Evolutionary conservation across 2,113 vertebrate species (phyloP).

Genomic region (Stigmatopora nigra): DNA sequence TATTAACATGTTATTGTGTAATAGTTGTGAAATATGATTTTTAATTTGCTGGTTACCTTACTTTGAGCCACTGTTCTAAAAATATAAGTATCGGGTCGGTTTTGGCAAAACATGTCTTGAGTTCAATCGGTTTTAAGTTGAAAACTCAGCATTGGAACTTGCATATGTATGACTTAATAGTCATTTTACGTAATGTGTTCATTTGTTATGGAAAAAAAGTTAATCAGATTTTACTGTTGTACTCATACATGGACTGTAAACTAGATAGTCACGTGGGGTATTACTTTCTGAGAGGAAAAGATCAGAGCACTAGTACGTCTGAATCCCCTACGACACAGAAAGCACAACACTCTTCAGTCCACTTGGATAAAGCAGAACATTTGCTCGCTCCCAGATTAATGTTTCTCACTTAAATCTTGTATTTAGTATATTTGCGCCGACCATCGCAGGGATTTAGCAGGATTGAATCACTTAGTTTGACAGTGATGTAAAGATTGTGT

Average conservation of each 20-base stretch:
- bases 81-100: too few species aligned
- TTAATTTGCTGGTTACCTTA: too few species aligned
- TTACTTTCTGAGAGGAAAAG: background rate
- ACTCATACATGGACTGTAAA: background rate
- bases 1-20: too few species aligned
- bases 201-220: background rate
- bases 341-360: conserved; percentile 5
- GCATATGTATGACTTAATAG: too few species aligned
- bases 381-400: conserved; percentile 24
- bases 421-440: conserved; percentile 20
- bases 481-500: conserved; percentile 3
- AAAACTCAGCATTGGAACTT: too few species aligned
- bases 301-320: background rate
- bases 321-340: background rate
- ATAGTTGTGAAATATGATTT: too few species aligned
- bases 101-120: too few species aligned
- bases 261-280: background rate
- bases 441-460: conserved; percentile 25
- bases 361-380: conserved; percentile 17
- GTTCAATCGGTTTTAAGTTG: too few species aligned
- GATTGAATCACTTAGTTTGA: conserved; percentile 29
- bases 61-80: too few species aligned
- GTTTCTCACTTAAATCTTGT: conserved; percentile 20
- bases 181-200: background rate
- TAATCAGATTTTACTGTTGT: too few species aligned